Base-by-base conservation (phyloP, 2,797 vertebrate genomes). In the Myotis vivesi region DNA sequence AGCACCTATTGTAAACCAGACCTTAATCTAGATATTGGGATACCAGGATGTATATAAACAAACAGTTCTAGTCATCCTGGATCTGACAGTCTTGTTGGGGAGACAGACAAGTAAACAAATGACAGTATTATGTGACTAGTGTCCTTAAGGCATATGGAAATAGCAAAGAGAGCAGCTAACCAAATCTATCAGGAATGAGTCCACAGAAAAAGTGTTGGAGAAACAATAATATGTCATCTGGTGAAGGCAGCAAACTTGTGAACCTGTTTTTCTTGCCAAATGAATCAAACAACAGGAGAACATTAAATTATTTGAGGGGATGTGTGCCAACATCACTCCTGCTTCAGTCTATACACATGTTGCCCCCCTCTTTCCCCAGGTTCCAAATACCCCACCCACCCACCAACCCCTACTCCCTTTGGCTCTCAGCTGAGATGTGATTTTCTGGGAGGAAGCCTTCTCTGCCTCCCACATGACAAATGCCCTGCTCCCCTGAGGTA, bases 201-300 rank as follows among this genome's bases (percentile, higher is more conserved):
- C 66, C 59, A 77, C 73, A 85, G 84, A 68, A 82, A 77, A 95
- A 46, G 68, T 92, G 76, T 66, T 89, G 36, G 57, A 89, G 57
- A 92, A 94, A 84, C 0, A n/a, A 44, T 75, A 51, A 92, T 95
- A 90, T 95, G 87, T 92, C 93, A 94, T 95, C 38, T 95, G 69
- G 75, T 82, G 84, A 96, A 92, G 57, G 83, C 91, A 71, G 75
- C 89, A 96, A 95, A 95, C 86, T 96, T 97, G 89, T 95, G 93
- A 97, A 94, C 93, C 69, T 92, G 44, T 86, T 94, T 93, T 89
- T 87, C 69, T 86, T 95, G 92, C 86, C 91, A 96, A 92, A 94
- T 92, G 73, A 96, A 83, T 69, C 73, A 69, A 55, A 71, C 95
- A 95, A 57, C 22, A 66, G n/a, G 36, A 96, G 89, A 92, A 82